phyloP scores from a whole-genome alignment of 2,797 vertebrate species.

The Atherinosoma microstoma region DNA sequence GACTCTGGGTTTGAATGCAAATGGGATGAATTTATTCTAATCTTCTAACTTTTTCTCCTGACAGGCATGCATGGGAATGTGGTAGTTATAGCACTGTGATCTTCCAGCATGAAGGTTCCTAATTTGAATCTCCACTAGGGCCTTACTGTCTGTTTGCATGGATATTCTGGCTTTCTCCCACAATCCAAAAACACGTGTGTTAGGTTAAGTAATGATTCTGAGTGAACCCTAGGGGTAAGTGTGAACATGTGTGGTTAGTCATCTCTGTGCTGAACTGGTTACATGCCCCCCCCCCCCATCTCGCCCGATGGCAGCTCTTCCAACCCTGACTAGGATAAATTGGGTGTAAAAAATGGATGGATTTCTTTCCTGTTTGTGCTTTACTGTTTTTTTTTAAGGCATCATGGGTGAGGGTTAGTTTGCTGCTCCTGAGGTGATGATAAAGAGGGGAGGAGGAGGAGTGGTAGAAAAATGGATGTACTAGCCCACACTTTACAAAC shows the following conservation, averaged over 20 bases:
- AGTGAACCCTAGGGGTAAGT: background rate
- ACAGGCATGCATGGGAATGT: background rate
- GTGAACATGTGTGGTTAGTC: no score
- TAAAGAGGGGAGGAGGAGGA: slow-evolving; percentile 26
- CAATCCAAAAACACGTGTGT: background rate
- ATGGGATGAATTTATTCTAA: slow-evolving; percentile 35
- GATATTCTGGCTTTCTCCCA: background rate
- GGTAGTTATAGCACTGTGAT: background rate
- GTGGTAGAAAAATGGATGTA: slow-evolving; percentile 45
- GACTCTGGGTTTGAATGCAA: slow-evolving; percentile 57
- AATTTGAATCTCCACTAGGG: background rate
- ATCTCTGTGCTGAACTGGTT: no score
- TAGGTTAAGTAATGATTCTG: background rate
- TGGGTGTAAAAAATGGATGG: background rate
- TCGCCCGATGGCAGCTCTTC: background rate
- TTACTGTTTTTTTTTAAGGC: slow-evolving; percentile 1
- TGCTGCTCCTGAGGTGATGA: slow-evolving; percentile 34
- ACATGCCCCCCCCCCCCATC: no score
- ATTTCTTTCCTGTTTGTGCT: slow-evolving; percentile 17
- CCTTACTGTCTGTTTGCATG: background rate
- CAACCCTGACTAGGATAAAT: background rate
- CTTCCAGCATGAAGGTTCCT: background rate
- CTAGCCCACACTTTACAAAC: slow-evolving; percentile 27
- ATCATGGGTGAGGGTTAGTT: slow-evolving; percentile 28
- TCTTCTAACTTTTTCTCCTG: slow-evolving; percentile 19